Conservation (phyloP, 2,888 invertebrate genomes). For the Leptopterna dolabrata region DNA sequence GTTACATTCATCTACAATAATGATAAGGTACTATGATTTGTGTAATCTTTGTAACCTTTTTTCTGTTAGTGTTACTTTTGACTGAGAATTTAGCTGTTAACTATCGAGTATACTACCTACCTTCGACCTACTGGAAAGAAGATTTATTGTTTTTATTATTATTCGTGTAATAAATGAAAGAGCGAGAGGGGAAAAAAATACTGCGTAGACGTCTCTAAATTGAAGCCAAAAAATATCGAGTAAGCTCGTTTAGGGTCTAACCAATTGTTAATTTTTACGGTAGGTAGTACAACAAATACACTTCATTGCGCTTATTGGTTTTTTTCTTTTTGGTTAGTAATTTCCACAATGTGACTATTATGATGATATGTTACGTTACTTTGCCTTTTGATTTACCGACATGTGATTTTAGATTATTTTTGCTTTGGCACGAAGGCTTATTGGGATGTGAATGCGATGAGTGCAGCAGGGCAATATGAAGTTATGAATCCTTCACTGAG, state of each 20-base stretch:
- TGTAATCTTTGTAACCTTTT: neutral
- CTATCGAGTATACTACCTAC: neutral
- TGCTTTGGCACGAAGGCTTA: neutral
- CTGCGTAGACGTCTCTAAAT: slow-evolving; percentile 44
- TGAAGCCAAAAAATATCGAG: slow-evolving; percentile 46
- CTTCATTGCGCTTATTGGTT: slow-evolving; percentile 38
- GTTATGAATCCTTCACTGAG: too few species aligned
- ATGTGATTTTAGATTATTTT: neutral
- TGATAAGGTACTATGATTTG: neutral
- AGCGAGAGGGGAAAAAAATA: neutral
- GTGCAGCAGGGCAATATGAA: neutral
- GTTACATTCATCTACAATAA: neutral
- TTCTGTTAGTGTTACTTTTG: slow-evolving; percentile 28
- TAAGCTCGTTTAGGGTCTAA: slow-evolving; percentile 48
- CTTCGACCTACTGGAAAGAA: slow-evolving; percentile 24
- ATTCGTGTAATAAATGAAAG: slow-evolving; percentile 3
- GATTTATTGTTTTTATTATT: slow-evolving; percentile 32
- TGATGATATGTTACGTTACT: neutral
- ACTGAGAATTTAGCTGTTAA: slow-evolving; percentile 38
- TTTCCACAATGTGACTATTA: too few species aligned
- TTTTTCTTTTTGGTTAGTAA: neutral
- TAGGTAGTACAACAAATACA: neutral
- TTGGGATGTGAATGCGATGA: neutral
- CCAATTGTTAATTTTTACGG: neutral
- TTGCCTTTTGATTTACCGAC: neutral